Percentiles rank a stretch among this genome's conserved stretches.
Evolutionary conservation across 1,140 invertebrate species (phyloP).

Genomic region (Hermetia illucens): DNA sequence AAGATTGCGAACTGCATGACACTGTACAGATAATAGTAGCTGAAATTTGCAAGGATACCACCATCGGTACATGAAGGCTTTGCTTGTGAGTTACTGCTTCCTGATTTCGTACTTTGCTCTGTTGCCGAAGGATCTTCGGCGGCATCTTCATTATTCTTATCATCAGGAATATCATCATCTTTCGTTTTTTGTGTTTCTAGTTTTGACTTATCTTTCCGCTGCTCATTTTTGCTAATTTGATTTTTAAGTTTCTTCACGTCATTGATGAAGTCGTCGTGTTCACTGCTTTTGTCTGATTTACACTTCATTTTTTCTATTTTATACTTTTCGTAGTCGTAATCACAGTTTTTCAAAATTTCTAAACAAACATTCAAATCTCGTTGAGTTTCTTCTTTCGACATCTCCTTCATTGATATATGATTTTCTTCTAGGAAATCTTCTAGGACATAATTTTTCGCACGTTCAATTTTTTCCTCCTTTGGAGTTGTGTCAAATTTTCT

Average conservation of each 20-base stretch:
- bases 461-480: constrained; percentile 15
- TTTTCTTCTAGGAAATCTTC: constrained; percentile 29
- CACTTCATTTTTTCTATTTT: constrained; percentile 17
- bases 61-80: not conserved
- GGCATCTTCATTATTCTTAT: constrained; percentile 27
- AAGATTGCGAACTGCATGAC: constrained; percentile 24
- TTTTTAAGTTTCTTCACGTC: constrained; percentile 21
- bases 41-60: constrained; percentile 6
- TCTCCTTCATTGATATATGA: constrained; percentile 24
- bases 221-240: constrained; percentile 20
- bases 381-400: constrained; percentile 24
- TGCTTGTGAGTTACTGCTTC: not conserved
- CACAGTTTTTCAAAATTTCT: constrained; percentile 18
- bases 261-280: constrained; percentile 22
- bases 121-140: not conserved
- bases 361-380: constrained; percentile 21
- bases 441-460: constrained; percentile 26
- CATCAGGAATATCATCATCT: constrained; percentile 20
- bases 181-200: not conserved
- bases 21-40: constrained; percentile 24
- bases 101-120: not conserved
- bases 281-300: constrained; percentile 14
- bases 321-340: constrained; percentile 24
- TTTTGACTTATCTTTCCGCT: constrained; percentile 12
- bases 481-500: constrained; percentile 5